Evolutionary conservation across 2,888 invertebrate genomes (phyloP), one percentile per base, ranked within the genome.

Genomic region (Acanthoscelides obtectus): DNA sequence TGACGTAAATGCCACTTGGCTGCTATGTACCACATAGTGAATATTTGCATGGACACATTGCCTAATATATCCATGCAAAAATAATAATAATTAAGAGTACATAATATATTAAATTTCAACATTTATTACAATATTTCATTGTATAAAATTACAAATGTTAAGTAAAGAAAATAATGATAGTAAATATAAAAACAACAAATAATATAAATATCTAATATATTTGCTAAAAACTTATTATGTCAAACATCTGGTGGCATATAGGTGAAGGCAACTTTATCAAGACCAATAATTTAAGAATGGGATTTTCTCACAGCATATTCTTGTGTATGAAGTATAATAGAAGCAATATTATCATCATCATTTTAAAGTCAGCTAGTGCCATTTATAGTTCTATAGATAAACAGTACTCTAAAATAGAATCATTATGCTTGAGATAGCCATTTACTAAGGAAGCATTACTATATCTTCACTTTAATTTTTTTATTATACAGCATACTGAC

Each of bases 391-490:
- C n/a, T n/a, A n/a, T n/a, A n/a, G n/a, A n/a, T n/a, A n/a, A n/a
- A n/a, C n/a, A n/a, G n/a, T n/a, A n/a, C n/a, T n/a, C n/a, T n/a
- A n/a, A n/a, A n/a, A n/a, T n/a, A n/a, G n/a, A n/a, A n/a, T n/a
- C n/a, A n/a, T n/a, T n/a, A n/a, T n/a, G n/a, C n/a, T n/a, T n/a
- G n/a, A 12, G 45, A 45, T 6, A 45, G 3, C 45, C 3, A 6
- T 45, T 45, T 17, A 45, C 6, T 25, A 5, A 6, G 3, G 25
- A 25, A 25, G n/a, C n/a, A n/a, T n/a, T n/a, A n/a, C 20, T 68
- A 87, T 72, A 86, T 79, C 79, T 87, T 89, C 74, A 89, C 77
- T 82, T 85, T 88, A 27, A 88, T 81, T 70, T 86, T 84, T 75
- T 84, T 85, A 70, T 80, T 79, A 79, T 87, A 87, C 63, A 89